phyloP scores from a whole-genome alignment of 1,140 invertebrate genomes.

The Prorops nasuta region DNA sequence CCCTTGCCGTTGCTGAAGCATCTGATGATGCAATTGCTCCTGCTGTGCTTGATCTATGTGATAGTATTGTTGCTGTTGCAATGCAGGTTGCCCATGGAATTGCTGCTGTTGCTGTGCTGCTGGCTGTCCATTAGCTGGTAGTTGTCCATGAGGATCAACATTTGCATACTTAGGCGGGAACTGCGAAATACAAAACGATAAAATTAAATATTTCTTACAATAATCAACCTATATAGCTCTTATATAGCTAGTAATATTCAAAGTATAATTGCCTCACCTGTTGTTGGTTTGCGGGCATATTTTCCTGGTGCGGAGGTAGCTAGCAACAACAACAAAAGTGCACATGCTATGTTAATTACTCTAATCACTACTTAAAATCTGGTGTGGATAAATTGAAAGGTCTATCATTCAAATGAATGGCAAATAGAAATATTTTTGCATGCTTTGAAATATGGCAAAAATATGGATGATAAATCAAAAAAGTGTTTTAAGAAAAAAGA shows the following conservation, averaged over 20 bases:
- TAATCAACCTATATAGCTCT: background rate
- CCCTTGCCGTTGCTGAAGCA: constrained; percentile 28
- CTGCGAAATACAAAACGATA: constrained; percentile 15
- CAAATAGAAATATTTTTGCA: background rate
- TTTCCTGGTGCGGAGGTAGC: constrained; percentile 29
- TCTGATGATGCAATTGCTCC: constrained; percentile 19
- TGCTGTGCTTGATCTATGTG: constrained; percentile 29
- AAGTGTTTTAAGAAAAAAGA: background rate
- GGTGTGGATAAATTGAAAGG: background rate
- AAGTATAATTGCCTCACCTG: constrained; percentile 23
- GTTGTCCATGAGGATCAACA: constrained; percentile 16
- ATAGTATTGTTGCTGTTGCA: constrained; percentile 24
- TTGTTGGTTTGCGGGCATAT: constrained; percentile 18
- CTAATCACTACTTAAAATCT: constrained; percentile 23
- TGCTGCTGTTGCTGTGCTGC: constrained; percentile 15
- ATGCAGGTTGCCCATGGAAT: constrained; percentile 9
- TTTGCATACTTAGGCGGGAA: constrained; percentile 15
- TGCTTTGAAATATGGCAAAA: background rate
- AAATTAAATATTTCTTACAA: background rate
- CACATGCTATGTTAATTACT: constrained; percentile 40
- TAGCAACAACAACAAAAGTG: constrained; percentile 39
- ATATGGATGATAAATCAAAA: background rate
- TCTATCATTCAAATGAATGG: background rate
- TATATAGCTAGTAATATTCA: background rate
- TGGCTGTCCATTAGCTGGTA: constrained; percentile 14